Evolutionary conservation across 2,113 vertebrate species (phyloP), one percentile per base, ranked within the genome.

Genomic region (Catagonus wagneri): DNA sequence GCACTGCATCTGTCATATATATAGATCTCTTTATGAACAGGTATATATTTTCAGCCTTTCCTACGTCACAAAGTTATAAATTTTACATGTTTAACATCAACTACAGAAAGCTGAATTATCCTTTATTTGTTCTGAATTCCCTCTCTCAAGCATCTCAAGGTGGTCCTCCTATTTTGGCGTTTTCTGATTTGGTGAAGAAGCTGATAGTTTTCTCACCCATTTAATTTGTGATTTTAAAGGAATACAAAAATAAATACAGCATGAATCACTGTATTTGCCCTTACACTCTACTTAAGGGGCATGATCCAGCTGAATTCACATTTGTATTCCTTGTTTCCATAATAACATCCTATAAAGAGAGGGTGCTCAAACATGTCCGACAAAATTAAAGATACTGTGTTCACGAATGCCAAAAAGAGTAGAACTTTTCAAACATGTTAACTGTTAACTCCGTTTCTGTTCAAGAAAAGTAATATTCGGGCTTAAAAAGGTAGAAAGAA

Each of bases 271-370:
- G n/a, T n/a, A n/a, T n/a, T n/a, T 39, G 13, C 17, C 61, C 74
- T 93, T 81, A 85, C 20, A 93, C 39, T 83, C 75, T 71, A 32
- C 23, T 75, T 80, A 71, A 34, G 90, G 34, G 61, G 20, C 32
- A 90, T 14, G 10, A 61, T 19, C 32, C 32, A 93, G 72, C 39
- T 69, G 54, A 54, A 74, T 52, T 90, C 7, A 20, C 14, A 83
- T 32, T 61, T 91, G 25, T 52, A 63, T 71, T 87, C 65, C 58
- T 23, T 56, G 7, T 92, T 87, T 96, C 60, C 58, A 32, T 76
- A 87, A 87, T 9, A 88, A 79, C 60, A 17, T 96, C 75, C 93
- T 75, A 93, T 15, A 84, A 92, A 80, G 4, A 96, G 44, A 97
- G 87, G 50, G 25, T 29, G 15, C n/a, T 78, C 39, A 54, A 80